Evolutionary conservation across 2,888 invertebrate species (phyloP).

Genomic region (Lasioglossum pauxillum): DNA sequence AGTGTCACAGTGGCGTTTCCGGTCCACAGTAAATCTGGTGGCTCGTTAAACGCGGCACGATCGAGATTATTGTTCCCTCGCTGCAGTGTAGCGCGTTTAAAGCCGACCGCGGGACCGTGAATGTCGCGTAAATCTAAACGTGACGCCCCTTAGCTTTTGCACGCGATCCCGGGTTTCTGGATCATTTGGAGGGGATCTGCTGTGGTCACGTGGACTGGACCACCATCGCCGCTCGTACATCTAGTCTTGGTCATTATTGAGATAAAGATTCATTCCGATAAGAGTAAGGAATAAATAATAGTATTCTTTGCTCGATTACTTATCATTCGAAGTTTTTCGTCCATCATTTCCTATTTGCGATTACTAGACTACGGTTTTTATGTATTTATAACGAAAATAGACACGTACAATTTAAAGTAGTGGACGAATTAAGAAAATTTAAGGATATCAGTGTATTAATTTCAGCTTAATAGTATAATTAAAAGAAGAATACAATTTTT

Average conservation of each 20-base stretch:
- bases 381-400: too few relatives aligned
- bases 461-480: too few relatives aligned
- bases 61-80: slow-evolving; percentile 56
- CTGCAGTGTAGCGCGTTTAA: slow-evolving; percentile 23
- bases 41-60: slow-evolving; percentile 50
- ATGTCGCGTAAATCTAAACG: slow-evolving; percentile 42
- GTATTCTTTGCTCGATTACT: not conserved
- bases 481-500: too few relatives aligned
- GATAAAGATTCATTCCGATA: not conserved
- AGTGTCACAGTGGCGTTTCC: slow-evolving; percentile 39
- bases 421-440: too few relatives aligned
- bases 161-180: slow-evolving; percentile 10
- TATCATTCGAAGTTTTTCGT: not conserved
- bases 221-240: slow-evolving; percentile 8
- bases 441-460: too few relatives aligned
- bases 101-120: slow-evolving; percentile 37
- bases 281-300: not conserved
- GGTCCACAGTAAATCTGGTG: slow-evolving; percentile 32
- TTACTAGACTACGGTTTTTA: not conserved
- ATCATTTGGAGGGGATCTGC: slow-evolving; percentile 31
- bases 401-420: too few relatives aligned
- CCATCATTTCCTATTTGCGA: not conserved
- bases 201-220: slow-evolving; percentile 25
- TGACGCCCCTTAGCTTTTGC: slow-evolving; percentile 34
- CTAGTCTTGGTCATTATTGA: not conserved